phyloP scores from a whole-genome alignment of 1,140 invertebrate species.

The Linepithema humile region DNA sequence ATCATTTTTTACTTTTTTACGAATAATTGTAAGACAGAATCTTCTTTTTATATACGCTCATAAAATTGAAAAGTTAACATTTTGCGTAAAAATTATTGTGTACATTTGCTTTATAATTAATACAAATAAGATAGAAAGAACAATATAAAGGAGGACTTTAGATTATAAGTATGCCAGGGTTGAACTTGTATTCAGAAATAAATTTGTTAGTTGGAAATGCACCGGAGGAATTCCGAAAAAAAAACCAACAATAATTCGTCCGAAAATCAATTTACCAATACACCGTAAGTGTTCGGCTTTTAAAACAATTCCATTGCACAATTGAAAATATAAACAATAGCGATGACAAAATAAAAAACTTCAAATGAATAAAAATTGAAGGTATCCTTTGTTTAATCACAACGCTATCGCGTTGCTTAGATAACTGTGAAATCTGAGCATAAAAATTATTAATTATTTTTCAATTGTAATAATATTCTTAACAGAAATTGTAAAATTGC shows the following conservation, averaged over 20 bases:
- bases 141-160: not conserved
- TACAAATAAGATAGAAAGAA: not conserved
- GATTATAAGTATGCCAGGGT: not conserved
- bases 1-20: no score
- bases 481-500: not conserved
- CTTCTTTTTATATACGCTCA: no score
- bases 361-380: conserved; percentile 20
- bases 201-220: not conserved
- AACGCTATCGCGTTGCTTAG: not conserved
- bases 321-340: conserved; percentile 3
- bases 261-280: not conserved
- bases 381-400: not conserved
- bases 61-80: no score
- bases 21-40: no score
- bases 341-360: not conserved
- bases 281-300: not conserved
- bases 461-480: not conserved
- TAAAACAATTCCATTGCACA: not conserved
- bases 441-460: conserved; percentile 14
- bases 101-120: no score
- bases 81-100: no score
- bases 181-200: not conserved
- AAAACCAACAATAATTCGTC: not conserved
- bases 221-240: not conserved
- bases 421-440: not conserved